A percentile compares a stretch with the other conserved stretches of the same genome.
phyloP scores from a whole-genome alignment of 1,140 invertebrate species.

The Anthonomus grandis region DNA sequence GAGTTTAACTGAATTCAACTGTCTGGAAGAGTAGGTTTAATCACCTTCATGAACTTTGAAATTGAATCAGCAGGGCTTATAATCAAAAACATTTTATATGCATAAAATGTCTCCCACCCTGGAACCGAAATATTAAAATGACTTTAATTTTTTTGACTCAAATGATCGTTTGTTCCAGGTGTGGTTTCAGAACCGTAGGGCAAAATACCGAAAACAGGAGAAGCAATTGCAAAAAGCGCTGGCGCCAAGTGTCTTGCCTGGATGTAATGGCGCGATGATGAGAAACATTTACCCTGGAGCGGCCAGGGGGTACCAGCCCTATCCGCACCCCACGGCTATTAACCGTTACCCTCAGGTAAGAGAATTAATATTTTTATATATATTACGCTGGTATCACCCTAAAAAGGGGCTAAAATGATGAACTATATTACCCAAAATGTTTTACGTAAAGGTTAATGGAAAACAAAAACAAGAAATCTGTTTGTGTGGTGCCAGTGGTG shows the following conservation, averaged over 20 bases:
- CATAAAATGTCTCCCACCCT: too few species aligned
- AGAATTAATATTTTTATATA: too few species aligned
- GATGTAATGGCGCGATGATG: slow-evolving; percentile 96
- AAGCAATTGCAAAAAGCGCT: slow-evolving; percentile 95
- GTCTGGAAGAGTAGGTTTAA: too few species aligned
- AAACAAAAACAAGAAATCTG: too few species aligned
- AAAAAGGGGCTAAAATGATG: too few species aligned
- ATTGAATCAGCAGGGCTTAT: neutral
- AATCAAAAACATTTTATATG: too few species aligned
- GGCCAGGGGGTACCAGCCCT: slow-evolving; percentile 84
- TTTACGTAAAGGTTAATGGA: too few species aligned
- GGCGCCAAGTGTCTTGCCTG: slow-evolving; percentile 82
- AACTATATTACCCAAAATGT: too few species aligned
- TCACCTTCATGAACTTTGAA: neutral
- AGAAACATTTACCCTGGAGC: slow-evolving; percentile 93
- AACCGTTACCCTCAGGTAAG: slow-evolving; percentile 91
- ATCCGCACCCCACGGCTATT: slow-evolving; percentile 88
- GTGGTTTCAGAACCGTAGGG: slow-evolving; percentile 97
- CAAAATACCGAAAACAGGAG: slow-evolving; percentile 97
- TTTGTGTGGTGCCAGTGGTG: too few species aligned
- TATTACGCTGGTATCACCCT: too few species aligned
- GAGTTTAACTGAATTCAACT: too few species aligned
- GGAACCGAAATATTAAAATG: too few species aligned
- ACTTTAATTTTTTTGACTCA: neutral
- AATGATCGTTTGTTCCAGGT: slow-evolving; percentile 62